Percentiles rank a stretch among this genome's conserved stretches.
Conservation (phyloP, 2,113 vertebrate genomes). For the Oreochromis niloticus region DNA sequence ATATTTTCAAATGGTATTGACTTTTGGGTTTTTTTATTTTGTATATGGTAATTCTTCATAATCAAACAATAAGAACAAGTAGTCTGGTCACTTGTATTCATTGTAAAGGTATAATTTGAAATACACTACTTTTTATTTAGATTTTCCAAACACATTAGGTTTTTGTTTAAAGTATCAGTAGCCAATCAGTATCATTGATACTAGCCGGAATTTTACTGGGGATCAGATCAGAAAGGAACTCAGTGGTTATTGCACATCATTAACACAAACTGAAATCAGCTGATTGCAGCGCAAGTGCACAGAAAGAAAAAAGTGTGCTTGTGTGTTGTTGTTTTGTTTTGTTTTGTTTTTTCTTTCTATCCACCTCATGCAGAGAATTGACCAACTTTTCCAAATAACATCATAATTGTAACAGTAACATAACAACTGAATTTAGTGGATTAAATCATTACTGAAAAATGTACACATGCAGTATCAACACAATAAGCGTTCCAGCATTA, state of each 20-base stretch:
- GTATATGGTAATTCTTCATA: neutral
- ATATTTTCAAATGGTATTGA: neutral
- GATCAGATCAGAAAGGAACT: accelerated
- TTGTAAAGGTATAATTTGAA: neutral
- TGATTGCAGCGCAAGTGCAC: neutral
- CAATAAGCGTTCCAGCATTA: neutral
- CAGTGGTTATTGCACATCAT: neutral
- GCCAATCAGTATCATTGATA: neutral
- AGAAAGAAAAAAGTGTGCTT: accelerated
- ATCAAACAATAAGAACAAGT: neutral
- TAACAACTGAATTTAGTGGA: neutral
- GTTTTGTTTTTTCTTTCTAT: neutral
- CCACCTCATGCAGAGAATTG: neutral
- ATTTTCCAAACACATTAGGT: neutral
- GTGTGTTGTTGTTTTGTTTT: neutral
- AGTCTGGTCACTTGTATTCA: neutral
- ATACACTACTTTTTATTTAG: neutral
- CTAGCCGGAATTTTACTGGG: neutral
- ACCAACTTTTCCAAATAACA: neutral
- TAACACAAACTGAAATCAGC: neutral
- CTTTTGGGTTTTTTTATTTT: neutral
- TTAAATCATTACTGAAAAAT: neutral
- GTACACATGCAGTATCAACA: neutral
- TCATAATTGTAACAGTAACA: neutral
- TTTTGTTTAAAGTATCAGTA: neutral